Evolutionary conservation across 1,140 invertebrate species (phyloP).

Genomic region (Hylaeus volcanicus): DNA sequence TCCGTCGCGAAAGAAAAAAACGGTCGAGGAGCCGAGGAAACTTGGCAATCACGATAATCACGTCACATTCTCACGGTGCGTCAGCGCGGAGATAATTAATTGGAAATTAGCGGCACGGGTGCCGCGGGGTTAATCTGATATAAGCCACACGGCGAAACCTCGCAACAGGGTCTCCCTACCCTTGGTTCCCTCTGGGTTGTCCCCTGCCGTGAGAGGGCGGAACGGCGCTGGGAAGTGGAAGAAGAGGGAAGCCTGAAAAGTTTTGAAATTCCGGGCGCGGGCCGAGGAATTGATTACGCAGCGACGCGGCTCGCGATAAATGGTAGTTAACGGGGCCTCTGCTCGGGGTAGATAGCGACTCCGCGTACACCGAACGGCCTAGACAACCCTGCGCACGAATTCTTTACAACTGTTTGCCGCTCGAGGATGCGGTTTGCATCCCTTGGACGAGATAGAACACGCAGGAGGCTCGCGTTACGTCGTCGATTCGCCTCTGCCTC

Average conservation of each 20-base stretch:
- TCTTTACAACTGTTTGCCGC: slow-evolving; percentile 76
- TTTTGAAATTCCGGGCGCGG: slow-evolving; percentile 63
- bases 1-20: neutral
- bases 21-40: slow-evolving; percentile 6
- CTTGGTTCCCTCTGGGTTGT: neutral
- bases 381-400: slow-evolving; percentile 52
- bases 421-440: slow-evolving; percentile 59
- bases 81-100: slow-evolving; percentile 63
- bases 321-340: slow-evolving; percentile 66
- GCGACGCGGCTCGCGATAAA: slow-evolving; percentile 62
- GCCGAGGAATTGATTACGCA: slow-evolving; percentile 71
- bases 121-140: slow-evolving; percentile 61
- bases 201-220: slow-evolving; percentile 14
- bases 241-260: slow-evolving; percentile 57
- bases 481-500: neutral
- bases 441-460: slow-evolving; percentile 71
- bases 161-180: slow-evolving; percentile 36
- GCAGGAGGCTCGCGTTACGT: slow-evolving; percentile 49
- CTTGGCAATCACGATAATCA: slow-evolving; percentile 54
- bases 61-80: slow-evolving; percentile 59
- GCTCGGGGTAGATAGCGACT: slow-evolving; percentile 68
- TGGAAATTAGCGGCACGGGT: slow-evolving; percentile 60
- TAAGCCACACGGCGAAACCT: slow-evolving; percentile 58
- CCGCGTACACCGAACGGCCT: slow-evolving; percentile 34
- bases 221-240: slow-evolving; percentile 19